Percentiles rank a stretch among this genome's conserved stretches.
phyloP scores from a whole-genome alignment of 2,888 invertebrate species.

The Caenorhabditis sp. region DNA sequence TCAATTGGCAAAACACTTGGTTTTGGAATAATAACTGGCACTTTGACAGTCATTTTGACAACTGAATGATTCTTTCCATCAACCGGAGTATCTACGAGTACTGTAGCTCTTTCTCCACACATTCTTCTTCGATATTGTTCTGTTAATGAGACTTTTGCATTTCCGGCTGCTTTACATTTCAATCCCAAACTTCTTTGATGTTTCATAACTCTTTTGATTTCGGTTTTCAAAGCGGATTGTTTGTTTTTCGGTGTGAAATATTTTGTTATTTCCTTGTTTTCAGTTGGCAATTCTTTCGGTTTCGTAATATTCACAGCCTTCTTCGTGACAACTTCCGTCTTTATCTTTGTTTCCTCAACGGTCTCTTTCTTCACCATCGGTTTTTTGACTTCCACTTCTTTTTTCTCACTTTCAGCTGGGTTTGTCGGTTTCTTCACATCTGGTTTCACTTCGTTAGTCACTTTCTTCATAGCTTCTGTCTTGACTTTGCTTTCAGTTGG shows the following conservation, averaged over 20 bases:
- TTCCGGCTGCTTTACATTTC: constrained; percentile 14
- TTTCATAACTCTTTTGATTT: background rate
- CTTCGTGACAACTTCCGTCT: too few relatives aligned
- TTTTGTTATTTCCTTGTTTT: background rate
- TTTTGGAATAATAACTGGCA: background rate
- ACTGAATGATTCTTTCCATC: constrained; percentile 20
- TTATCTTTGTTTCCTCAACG: too few relatives aligned
- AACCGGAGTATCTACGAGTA: constrained; percentile 34
- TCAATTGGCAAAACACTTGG: too few relatives aligned
- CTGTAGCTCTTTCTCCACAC: constrained; percentile 28
- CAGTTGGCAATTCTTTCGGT: background rate
- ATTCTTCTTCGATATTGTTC: constrained; percentile 18
- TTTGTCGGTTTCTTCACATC: background rate
- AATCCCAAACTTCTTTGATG: background rate
- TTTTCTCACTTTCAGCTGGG: constrained; percentile 11
- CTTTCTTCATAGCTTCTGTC: too few relatives aligned
- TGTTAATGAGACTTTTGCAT: background rate
- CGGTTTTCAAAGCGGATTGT: background rate
- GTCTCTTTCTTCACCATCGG: too few relatives aligned
- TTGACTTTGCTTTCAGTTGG: too few relatives aligned
- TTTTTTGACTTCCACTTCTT: constrained; percentile 8
- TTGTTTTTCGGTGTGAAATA: background rate
- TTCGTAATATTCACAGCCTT: too few relatives aligned
- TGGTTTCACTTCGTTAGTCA: too few relatives aligned
- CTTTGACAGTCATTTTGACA: background rate